Conservation (phyloP, 2,113 vertebrate genomes). For the Neodon shergylaensis region DNA sequence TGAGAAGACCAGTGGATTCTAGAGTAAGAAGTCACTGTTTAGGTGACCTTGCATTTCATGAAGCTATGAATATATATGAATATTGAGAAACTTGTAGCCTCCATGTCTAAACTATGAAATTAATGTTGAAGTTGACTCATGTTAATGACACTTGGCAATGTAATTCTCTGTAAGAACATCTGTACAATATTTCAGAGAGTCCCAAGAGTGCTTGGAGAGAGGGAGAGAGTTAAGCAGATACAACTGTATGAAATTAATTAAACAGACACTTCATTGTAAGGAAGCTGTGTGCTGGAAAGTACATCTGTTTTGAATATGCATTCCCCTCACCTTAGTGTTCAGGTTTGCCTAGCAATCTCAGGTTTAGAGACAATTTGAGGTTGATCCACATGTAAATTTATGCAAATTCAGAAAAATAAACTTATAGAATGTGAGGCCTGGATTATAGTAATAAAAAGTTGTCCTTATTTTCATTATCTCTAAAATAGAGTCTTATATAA, state of each 20-base stretch:
- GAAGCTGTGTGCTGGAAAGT: constrained; percentile 59
- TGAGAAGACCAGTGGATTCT: background rate
- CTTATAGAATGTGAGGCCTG: background rate
- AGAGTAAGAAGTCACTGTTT: background rate
- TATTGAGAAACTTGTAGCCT: background rate
- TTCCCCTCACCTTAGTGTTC: background rate
- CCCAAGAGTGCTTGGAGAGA: constrained; percentile 51
- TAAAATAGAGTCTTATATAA: background rate
- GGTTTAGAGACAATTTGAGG: background rate
- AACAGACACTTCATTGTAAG: constrained; percentile 60
- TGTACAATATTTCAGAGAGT: constrained; percentile 67
- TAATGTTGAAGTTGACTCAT: constrained; percentile 59
- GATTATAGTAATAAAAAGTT: background rate
- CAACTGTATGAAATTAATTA: constrained; percentile 76
- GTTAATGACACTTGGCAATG: constrained; percentile 57
- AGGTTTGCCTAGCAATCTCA: constrained; percentile 38
- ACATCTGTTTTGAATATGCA: constrained; percentile 25
- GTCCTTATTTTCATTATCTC: background rate
- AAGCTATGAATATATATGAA: background rate
- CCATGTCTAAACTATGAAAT: constrained; percentile 45
- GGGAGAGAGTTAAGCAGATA: constrained; percentile 62
- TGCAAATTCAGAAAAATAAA: constrained; percentile 4
- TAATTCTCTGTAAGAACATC: constrained; percentile 69
- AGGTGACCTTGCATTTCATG: background rate
- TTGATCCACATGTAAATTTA: background rate